Percentiles rank a stretch among this genome's conserved stretches.
Evolutionary conservation across 2,888 invertebrate species (phyloP).

Genomic region (Blastobasis lacticolella): DNA sequence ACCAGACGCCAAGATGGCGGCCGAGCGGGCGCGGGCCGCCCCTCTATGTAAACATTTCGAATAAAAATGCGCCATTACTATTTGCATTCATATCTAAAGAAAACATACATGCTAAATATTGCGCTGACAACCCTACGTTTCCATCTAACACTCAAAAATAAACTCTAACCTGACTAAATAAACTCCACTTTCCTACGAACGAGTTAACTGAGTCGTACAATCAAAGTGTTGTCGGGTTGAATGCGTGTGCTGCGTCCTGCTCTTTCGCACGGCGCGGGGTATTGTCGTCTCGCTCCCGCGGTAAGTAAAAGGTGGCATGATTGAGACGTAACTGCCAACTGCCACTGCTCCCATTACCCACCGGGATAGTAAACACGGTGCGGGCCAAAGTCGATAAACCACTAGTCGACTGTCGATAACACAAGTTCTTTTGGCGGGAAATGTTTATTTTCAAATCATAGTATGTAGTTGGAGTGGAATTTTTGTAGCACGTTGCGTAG

Average conservation of each 20-base stretch:
- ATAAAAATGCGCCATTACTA: conserved; percentile 74
- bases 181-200: conserved; percentile 9
- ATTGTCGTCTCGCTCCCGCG: conserved; percentile 34
- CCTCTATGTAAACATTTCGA: conserved; percentile 70
- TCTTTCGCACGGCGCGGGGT: conserved; percentile 17
- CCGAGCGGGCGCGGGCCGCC: conserved; percentile 26
- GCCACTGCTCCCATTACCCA: conserved; percentile 70
- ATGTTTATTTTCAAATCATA: background rate
- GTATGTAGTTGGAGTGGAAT: too few relatives aligned
- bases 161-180: conserved; percentile 16
- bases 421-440: background rate
- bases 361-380: conserved; percentile 54
- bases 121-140: conserved; percentile 37
- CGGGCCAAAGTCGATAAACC: conserved; percentile 17
- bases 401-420: conserved; percentile 19
- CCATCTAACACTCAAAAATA: conserved; percentile 11
- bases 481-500: too few relatives aligned
- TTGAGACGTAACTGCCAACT: conserved; percentile 72
- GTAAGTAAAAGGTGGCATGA: conserved; percentile 68
- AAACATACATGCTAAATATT: conserved; percentile 73
- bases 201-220: conserved; percentile 23
- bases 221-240: conserved; percentile 49
- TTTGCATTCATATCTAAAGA: conserved; percentile 74
- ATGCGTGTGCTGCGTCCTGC: conserved; percentile 41
- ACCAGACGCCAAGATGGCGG: conserved; percentile 58